Conservation (phyloP, 1,140 invertebrate species). For the Meloidogyne exigua region DNA sequence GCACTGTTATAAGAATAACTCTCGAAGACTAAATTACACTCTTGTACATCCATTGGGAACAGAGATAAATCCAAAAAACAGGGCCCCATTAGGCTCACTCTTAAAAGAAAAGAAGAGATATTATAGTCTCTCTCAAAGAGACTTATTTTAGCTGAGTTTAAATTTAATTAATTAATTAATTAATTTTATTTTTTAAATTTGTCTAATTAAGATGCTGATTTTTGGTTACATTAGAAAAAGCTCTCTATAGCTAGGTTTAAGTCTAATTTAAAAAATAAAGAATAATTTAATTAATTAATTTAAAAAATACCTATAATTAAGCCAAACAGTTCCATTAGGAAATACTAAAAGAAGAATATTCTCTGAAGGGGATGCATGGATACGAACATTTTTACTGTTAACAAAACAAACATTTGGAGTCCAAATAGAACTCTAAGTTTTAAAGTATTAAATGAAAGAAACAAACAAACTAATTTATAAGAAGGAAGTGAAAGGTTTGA, state of each 20-base stretch:
- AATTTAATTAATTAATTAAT: too few relatives aligned
- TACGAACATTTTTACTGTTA: conserved; percentile 61
- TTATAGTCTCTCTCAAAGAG: too few relatives aligned
- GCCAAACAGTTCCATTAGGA: conserved; percentile 60
- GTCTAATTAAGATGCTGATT: too few relatives aligned
- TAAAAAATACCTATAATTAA: conserved; percentile 41
- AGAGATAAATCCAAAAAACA: conserved; percentile 54
- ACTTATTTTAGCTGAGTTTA: too few relatives aligned
- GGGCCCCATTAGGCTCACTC: conserved; percentile 53
- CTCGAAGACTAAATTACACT: conserved; percentile 60
- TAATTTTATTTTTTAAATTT: too few relatives aligned
- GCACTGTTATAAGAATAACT: conserved; percentile 63
- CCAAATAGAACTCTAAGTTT: conserved; percentile 44
- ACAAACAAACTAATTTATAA: conserved; percentile 45
- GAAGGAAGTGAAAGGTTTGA: conserved; percentile 57
- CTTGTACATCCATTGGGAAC: conserved; percentile 55
- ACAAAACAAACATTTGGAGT: conserved; percentile 57
- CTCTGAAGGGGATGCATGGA: conserved; percentile 56
- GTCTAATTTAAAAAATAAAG: too few relatives aligned
- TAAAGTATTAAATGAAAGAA: background rate
- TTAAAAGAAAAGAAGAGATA: too few relatives aligned
- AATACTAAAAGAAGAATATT: conserved; percentile 59
- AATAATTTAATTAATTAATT: background rate
- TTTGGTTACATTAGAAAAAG: too few relatives aligned
- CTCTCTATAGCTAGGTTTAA: too few relatives aligned